Evolutionary conservation across 2,888 invertebrate genomes (phyloP).

Genomic region (Amiota minor): DNA sequence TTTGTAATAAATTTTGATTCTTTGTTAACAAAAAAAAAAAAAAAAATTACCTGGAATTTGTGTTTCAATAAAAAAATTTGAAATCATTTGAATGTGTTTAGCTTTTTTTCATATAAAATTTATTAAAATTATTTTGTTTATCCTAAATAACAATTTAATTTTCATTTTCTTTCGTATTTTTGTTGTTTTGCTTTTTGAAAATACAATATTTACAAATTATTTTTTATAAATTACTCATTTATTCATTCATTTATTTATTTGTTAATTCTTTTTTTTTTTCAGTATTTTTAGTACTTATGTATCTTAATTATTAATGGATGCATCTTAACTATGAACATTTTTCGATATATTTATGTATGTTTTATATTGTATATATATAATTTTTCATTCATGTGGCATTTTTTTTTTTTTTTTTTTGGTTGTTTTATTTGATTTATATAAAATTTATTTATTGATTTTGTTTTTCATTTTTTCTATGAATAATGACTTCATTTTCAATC

Average conservation of each 20-base stretch:
- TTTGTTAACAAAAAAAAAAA: too few species aligned
- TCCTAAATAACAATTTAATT: slow-evolving; percentile 44
- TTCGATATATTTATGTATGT: slow-evolving; percentile 48
- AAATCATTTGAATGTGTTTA: slow-evolving; percentile 43
- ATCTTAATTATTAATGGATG: slow-evolving; percentile 40
- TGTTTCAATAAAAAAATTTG: too few species aligned
- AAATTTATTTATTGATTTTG: slow-evolving; percentile 12
- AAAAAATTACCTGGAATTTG: too few species aligned
- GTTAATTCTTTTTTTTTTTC: slow-evolving; percentile 24
- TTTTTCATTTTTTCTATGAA: neutral
- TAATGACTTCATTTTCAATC: slow-evolving; percentile 15
- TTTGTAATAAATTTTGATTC: too few species aligned
- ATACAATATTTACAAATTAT: slow-evolving; percentile 30
- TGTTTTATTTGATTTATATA: slow-evolving; percentile 17
- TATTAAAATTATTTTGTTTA: slow-evolving; percentile 59
- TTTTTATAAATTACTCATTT: slow-evolving; percentile 15
- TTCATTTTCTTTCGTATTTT: slow-evolving; percentile 27
- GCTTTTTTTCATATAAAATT: slow-evolving; percentile 42
- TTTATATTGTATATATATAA: slow-evolving; percentile 19
- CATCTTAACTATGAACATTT: slow-evolving; percentile 65
- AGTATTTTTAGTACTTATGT: slow-evolving; percentile 29
- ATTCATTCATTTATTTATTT: slow-evolving; percentile 38
- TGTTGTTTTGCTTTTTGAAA: slow-evolving; percentile 28
- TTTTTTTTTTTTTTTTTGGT: slow-evolving; percentile 23
- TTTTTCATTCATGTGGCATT: slow-evolving; percentile 9